Conservation (phyloP, 2,797 vertebrate genomes). For the Acropternis orthonyx region DNA sequence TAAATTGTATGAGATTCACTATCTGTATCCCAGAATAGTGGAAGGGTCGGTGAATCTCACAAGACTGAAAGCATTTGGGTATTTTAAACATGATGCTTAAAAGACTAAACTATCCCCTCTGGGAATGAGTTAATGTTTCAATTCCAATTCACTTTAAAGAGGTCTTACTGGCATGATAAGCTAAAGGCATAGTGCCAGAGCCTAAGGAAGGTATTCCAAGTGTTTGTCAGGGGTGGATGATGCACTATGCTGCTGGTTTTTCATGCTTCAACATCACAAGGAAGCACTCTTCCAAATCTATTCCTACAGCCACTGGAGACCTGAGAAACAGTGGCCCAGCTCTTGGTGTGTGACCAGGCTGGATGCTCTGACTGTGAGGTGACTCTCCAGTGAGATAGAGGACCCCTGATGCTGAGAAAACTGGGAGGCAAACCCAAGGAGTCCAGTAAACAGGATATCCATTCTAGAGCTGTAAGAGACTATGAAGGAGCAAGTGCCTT, state of each 20-base stretch:
- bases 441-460: background rate
- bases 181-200: background rate
- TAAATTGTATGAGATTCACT: background rate
- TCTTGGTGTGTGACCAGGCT: background rate
- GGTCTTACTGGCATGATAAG: background rate
- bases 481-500: background rate
- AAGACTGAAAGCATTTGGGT: background rate
- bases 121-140: constrained; percentile 6
- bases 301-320: background rate
- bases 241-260: background rate
- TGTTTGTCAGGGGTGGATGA: background rate
- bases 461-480: background rate
- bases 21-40: background rate
- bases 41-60: background rate
- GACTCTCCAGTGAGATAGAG: background rate
- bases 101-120: background rate
- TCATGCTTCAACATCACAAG: background rate
- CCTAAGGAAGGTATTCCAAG: background rate
- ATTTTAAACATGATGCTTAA: background rate
- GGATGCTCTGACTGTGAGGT: background rate
- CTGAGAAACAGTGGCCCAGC: background rate
- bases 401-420: background rate
- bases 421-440: background rate
- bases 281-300: background rate
- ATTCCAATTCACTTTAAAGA: background rate